Percentiles rank a stretch among this genome's conserved stretches.
phyloP scores from a whole-genome alignment of 1,140 invertebrate genomes.

The Sinonovacula constricta region DNA sequence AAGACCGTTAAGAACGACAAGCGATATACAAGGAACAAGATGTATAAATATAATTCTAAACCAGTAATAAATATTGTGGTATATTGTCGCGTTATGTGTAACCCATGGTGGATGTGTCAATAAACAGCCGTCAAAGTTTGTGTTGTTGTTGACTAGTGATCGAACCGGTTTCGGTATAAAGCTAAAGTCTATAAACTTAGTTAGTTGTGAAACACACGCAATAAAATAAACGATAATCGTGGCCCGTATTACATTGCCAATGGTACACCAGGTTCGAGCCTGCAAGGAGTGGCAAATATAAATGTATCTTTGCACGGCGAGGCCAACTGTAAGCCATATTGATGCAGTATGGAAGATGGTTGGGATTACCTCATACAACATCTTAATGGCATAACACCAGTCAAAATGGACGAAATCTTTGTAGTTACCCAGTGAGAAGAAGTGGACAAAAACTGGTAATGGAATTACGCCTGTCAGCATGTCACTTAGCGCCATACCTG shows the following conservation, averaged over 20 bases:
- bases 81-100: conserved; percentile 83
- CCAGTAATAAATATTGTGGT: conserved; percentile 89
- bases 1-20: conserved; percentile 93
- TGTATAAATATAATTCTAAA: conserved; percentile 95
- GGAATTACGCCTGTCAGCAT: conserved; percentile 94
- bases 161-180: conserved; percentile 79
- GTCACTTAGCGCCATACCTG: conserved; percentile 94
- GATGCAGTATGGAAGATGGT: conserved; percentile 95
- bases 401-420: conserved; percentile 78
- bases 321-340: conserved; percentile 90
- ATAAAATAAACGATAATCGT: conserved; percentile 87
- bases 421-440: conserved; percentile 93
- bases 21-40: conserved; percentile 90
- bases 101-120: conserved; percentile 58
- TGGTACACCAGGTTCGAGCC: conserved; percentile 91
- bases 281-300: conserved; percentile 94
- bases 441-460: conserved; percentile 91
- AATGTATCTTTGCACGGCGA: conserved; percentile 92
- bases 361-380: conserved; percentile 81
- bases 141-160: conserved; percentile 83
- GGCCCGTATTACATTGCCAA: conserved; percentile 88
- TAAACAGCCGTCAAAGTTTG: conserved; percentile 63
- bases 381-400: conserved; percentile 87
- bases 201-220: conserved; percentile 88
- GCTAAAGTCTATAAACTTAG: conserved; percentile 86